Percentiles rank a stretch among this genome's conserved stretches.
These are phyloP conservation scores for Falco novaeseelandiae DNA, from an alignment of 2,797 vertebrate species.

Conservation along the genomic window DNA sequence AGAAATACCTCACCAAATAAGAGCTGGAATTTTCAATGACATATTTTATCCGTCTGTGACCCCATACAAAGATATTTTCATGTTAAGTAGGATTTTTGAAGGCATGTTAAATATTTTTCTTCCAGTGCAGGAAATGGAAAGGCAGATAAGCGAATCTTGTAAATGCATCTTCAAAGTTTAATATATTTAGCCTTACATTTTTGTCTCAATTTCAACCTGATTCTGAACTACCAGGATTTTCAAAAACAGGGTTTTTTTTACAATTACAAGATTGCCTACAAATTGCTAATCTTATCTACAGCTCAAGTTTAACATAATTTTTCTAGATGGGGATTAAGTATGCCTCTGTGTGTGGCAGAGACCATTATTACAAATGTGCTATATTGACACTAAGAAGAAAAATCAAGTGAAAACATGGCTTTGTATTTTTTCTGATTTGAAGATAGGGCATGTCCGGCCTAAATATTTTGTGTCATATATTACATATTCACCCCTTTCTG, in stretches of 20 bases:
- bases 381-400: constrained; percentile 2
- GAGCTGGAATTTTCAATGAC: background rate
- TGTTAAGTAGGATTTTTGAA: background rate
- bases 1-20: background rate
- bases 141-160: background rate
- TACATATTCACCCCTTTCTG: background rate
- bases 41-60: background rate
- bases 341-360: background rate
- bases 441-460: background rate
- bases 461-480: background rate
- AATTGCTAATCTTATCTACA: background rate
- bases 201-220: background rate
- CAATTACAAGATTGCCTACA: background rate
- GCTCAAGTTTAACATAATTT: constrained; percentile 28
- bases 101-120: background rate
- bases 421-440: constrained; percentile 47
- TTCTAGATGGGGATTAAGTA: constrained; percentile 15
- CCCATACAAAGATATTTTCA: background rate
- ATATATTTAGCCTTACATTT: background rate
- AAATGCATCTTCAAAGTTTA: background rate
- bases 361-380: constrained; percentile 32
- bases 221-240: background rate
- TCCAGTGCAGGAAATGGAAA: background rate
- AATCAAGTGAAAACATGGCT: background rate
- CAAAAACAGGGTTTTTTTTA: background rate